Base-by-base conservation (phyloP, 2,888 invertebrate species). In the Lepeophtheirus nordmannii region DNA sequence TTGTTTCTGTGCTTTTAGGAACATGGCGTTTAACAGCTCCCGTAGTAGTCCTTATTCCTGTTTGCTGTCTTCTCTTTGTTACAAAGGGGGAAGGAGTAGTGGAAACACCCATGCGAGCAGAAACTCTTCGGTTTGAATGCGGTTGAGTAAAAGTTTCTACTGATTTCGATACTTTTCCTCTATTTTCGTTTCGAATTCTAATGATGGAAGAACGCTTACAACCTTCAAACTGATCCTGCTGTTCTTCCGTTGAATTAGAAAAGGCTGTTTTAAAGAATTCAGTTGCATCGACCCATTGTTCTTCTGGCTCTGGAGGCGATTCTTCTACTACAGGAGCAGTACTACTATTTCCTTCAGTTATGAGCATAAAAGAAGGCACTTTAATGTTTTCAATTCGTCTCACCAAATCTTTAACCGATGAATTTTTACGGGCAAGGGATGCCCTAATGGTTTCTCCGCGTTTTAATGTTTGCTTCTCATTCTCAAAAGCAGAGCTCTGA, bases 141-240 rank as follows among this genome's bases (percentile, higher is more conserved):
- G 62, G 62, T 17, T 62, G 30, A 12, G 58, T 37, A 58, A 65
- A 65, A 10, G 56, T 65, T 20, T 23, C 57, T n/a, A 58, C 58
- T n/a, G 58, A 53, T 20, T 65, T 58, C 14, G 57, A 58, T 10
- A 65, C 65, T 14, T 23, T 53, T 14, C 65, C 65, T 23, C 58
- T 22, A 20, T 58, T 58, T 23, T 65, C 65, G 14, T 22, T 58
- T 14, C 65, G 58, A 8, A 65, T 65, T 38, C 39, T 58, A 22
- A 65, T 57, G 57, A 65, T 65, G 20, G 65, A 65, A n/a, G 65
- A 65, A 14, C 65, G 58, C 37, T 57, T 57, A 20, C 65, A 65
- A 9, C 57, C 57, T 14, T 56, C 30, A 38, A 61, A n/a, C 14
- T 46, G n/a, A 46, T 46, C 53, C n/a, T n/a, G 14, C 17, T 46